Percentiles rank a stretch among this genome's conserved stretches.
Conservation (phyloP, 2,113 vertebrate genomes). For the Reinhardtius hippoglossoides region DNA sequence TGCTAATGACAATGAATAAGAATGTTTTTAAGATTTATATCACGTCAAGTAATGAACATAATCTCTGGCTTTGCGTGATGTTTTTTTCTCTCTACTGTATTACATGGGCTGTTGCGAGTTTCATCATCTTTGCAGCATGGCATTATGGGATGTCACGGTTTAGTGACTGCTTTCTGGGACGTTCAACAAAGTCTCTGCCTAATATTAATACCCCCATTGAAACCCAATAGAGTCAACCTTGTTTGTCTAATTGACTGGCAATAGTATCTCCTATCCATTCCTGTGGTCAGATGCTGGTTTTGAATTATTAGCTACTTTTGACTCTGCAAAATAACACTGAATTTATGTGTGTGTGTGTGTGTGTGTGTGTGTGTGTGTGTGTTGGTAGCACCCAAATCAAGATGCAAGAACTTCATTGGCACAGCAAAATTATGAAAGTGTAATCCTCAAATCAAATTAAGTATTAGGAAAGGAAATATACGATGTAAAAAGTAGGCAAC, state of each 20-base stretch:
- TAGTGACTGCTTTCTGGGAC: conserved; percentile 1
- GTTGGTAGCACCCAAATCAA: too few species aligned
- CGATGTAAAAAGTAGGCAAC: not conserved
- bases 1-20: not conserved
- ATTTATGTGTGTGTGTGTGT: too few species aligned
- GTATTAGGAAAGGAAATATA: not conserved
- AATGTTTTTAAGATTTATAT: conserved; percentile 13
- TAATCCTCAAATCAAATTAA: too few species aligned
- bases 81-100: not conserved
- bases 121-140: not conserved
- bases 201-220: conserved; percentile 39
- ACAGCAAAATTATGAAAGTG: too few species aligned
- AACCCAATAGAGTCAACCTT: conserved; percentile 24
- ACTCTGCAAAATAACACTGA: too few species aligned
- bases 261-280: not conserved
- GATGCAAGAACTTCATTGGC: too few species aligned
- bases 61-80: conserved; percentile 13
- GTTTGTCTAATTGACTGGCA: conserved; percentile 31
- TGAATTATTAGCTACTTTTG: conserved; percentile 18
- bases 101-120: conserved; percentile 1
- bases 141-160: conserved; percentile 22
- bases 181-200: conserved; percentile 4
- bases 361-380: too few species aligned
- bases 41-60: conserved; percentile 26
- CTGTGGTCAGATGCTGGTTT: not conserved